phyloP scores from a whole-genome alignment of 2,113 vertebrate species.

The Seriola aureovittata region DNA sequence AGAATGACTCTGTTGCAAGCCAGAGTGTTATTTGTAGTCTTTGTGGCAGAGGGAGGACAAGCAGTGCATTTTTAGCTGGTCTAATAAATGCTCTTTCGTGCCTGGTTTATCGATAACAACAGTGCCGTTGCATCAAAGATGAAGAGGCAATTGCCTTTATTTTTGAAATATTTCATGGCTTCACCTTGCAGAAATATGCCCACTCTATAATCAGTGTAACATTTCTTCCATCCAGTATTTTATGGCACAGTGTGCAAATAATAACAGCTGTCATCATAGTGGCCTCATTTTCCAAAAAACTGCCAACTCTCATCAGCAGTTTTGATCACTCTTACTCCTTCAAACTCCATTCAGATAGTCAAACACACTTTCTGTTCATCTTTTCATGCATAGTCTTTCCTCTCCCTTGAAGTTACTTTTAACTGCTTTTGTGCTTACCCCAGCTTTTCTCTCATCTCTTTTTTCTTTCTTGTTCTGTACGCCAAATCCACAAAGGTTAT shows the following conservation, averaged over 20 bases:
- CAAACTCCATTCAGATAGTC: slow-evolving; percentile 1
- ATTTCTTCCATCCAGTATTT: not conserved
- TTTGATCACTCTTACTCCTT: not conserved
- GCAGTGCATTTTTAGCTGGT: slow-evolving; percentile 8
- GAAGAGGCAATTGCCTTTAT: not conserved
- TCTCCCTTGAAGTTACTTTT: slow-evolving; percentile 11
- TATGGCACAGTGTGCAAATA: not conserved
- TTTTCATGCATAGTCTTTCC: not conserved
- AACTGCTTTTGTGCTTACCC: slow-evolving; percentile 7
- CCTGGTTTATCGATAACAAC: not conserved
- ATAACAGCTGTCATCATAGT: not conserved
- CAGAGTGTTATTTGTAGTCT: slow-evolving; percentile 21
- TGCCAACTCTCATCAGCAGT: not conserved
- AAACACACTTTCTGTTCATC: slow-evolving; percentile 7
- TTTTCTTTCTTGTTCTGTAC: slow-evolving; percentile 3
- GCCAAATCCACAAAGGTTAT: slow-evolving; percentile 13
- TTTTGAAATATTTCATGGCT: slow-evolving; percentile 5
- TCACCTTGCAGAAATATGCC: slow-evolving; percentile 12
- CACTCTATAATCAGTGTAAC: slow-evolving; percentile 4
- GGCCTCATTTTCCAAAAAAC: not conserved
- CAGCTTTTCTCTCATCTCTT: not conserved
- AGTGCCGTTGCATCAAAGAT: not conserved
- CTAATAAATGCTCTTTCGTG: slow-evolving; percentile 7
- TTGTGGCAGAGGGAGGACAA: not conserved
- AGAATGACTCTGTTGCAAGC: slow-evolving; percentile 4